These are phyloP conservation scores for Trachelus tabidus DNA, from an alignment of 2,888 invertebrate species.

Conservation along the genomic window DNA sequence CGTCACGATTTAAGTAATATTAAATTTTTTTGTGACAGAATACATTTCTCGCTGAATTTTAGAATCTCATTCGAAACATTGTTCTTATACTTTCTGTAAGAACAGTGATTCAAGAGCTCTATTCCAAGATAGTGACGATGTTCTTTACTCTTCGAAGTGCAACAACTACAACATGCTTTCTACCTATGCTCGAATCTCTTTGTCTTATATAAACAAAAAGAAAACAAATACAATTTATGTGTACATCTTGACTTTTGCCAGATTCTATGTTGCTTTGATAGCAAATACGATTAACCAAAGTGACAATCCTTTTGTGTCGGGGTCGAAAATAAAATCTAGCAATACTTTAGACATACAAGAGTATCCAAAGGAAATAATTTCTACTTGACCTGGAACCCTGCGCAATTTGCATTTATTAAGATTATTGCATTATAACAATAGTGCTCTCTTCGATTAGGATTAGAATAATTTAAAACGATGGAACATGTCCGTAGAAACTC, in stretches of 20 bases:
- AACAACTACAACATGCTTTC: not conserved
- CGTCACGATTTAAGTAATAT: not conserved
- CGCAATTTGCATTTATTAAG: not conserved
- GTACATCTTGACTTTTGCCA: not conserved
- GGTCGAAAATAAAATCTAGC: not conserved
- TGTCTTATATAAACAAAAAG: not conserved
- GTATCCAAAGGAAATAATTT: not conserved
- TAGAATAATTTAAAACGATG: not conserved
- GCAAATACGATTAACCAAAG: no score
- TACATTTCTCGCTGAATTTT: not conserved
- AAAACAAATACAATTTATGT: not conserved
- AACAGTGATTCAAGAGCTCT: not conserved
- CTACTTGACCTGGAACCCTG: not conserved
- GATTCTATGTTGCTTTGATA: not conserved
- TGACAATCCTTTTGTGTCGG: no score
- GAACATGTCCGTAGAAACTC: not conserved
- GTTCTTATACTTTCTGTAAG: not conserved
- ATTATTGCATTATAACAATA: not conserved
- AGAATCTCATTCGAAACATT: not conserved
- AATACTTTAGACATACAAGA: not conserved
- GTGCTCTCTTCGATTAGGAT: not conserved
- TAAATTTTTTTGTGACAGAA: not conserved
- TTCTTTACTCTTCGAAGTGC: no score
- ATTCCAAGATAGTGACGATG: not conserved
- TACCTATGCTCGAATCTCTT: not conserved